Base-by-base conservation (phyloP, 2,888 invertebrate species). In the Drosophila limbata region DNA sequence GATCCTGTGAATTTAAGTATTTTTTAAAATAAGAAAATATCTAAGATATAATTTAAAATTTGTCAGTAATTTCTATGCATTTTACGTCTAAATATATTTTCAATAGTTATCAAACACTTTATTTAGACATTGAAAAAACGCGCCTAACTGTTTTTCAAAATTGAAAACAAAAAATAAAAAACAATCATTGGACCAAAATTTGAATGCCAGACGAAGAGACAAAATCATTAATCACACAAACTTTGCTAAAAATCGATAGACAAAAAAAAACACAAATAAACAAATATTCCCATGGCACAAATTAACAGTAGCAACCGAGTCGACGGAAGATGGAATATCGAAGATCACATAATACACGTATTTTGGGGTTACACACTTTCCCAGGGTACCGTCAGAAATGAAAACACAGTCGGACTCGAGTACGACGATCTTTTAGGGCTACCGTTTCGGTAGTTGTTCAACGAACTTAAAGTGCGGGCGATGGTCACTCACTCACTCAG, bases 231-330 rank as follows among this genome's bases (percentile, higher is more conserved):
- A 75, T 75, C 75, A 72, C n/a, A 13, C 10, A 45, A 65, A 59
- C 15, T 17, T 73, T 53, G 74, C 65, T 35, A 73, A 69, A 79
- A 61, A 50, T 52, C 66, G 3, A 50, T 13, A 53, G 11, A 69
- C 47, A 61, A 51, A 40, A 50, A 21, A 13, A 21, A 21, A 44
- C 21, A 72, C 56, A 53, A 76, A 64, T 51, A 64, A 53, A 52
- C 28, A 67, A 64, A 71, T 60, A 73, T 81, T 84, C 88, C 85
- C 82, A 83, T 83, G 82, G 81, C 81, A 77, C 86, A 86, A 73
- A 87, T 83, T 85, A 87, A 87, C 82, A 83, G 82, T 87, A 83
- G 82, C 82, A 81, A 59, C 1, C 48, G 37, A 21, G 61, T 8
- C 19, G 55, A 17, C 28, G 25, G 44, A 50, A 68, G 56, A 50